Evolutionary conservation across 2,888 invertebrate species (phyloP).

Genomic region (Sycophila texana): DNA sequence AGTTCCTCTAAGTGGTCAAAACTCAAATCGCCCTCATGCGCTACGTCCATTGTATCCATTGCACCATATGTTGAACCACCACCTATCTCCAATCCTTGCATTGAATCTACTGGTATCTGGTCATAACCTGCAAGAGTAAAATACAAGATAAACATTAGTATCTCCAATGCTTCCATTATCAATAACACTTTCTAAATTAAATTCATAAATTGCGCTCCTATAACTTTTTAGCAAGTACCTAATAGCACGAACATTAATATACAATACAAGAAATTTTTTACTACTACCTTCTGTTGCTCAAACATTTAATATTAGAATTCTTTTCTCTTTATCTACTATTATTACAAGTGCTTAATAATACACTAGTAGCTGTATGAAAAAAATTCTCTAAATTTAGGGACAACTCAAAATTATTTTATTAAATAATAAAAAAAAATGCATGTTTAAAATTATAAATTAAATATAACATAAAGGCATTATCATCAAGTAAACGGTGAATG

Average conservation of each 20-base stretch:
- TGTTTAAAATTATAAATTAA: slow-evolving; percentile 20
- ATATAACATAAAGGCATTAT: slow-evolving; percentile 28
- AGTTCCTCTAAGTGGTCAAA: slow-evolving; percentile 88
- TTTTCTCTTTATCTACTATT: too few species aligned
- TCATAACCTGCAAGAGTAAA: slow-evolving; percentile 86
- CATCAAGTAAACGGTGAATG: slow-evolving; percentile 23
- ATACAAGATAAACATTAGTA: not conserved
- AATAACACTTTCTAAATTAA: too few species aligned
- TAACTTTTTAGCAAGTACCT: too few species aligned
- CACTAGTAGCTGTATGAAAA: not conserved
- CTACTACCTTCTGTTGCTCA: not conserved
- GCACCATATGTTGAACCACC: slow-evolving; percentile 84
- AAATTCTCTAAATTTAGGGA: slow-evolving; percentile 13
- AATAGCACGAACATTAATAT: too few species aligned
- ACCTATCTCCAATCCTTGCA: slow-evolving; percentile 96
- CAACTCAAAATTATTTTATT: slow-evolving; percentile 9
- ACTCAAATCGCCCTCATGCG: slow-evolving; percentile 84
- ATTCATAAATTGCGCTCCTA: too few species aligned
- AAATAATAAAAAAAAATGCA: slow-evolving; percentile 15
- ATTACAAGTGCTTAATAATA: too few species aligned
- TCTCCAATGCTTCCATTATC: too few species aligned
- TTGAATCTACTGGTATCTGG: slow-evolving; percentile 97
- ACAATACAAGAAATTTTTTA: not conserved
- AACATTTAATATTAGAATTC: not conserved
- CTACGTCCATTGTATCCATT: slow-evolving; percentile 92